A percentile compares a stretch with the other conserved stretches of the same genome.
Evolutionary conservation across 1,140 invertebrate species (phyloP).

Genomic region (Battus philenor): DNA sequence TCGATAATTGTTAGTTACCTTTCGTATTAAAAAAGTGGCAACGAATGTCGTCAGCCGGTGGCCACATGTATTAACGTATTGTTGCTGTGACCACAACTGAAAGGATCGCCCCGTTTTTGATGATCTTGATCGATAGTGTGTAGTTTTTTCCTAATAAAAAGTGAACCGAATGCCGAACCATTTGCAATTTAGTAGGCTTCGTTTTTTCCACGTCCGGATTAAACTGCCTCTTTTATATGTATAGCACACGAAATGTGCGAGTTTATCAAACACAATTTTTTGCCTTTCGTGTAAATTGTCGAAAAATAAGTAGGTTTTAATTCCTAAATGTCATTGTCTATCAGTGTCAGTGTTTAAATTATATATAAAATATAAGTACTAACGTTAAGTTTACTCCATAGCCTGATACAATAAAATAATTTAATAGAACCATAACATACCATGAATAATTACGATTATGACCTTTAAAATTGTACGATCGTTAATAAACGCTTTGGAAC

Average conservation of each 20-base stretch:
- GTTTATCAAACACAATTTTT: too few relatives aligned
- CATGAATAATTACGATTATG: constrained; percentile 18
- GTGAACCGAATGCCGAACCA: constrained; percentile 40
- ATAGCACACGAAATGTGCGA: too few relatives aligned
- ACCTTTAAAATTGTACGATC: constrained; percentile 20
- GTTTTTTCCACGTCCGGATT: constrained; percentile 52
- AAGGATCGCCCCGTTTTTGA: constrained; percentile 41
- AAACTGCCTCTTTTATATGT: constrained; percentile 3
- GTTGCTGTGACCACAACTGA: constrained; percentile 53
- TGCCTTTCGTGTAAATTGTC: too few relatives aligned
- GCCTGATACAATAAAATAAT: constrained; percentile 11
- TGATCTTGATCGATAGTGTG: constrained; percentile 52
- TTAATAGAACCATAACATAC: not conserved
- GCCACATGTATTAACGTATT: constrained; percentile 66
- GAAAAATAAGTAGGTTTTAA: too few relatives aligned
- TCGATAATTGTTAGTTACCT: constrained; percentile 6
- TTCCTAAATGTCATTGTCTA: too few relatives aligned
- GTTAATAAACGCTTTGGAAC: constrained; percentile 30
- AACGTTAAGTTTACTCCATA: too few relatives aligned
- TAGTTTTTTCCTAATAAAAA: constrained; percentile 55
- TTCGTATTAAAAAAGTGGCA: constrained; percentile 19
- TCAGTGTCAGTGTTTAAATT: too few relatives aligned
- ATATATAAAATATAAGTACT: too few relatives aligned
- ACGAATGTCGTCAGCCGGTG: constrained; percentile 48
- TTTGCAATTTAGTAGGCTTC: constrained; percentile 60